These are phyloP conservation scores for Holothuria glaberrima DNA, from an alignment of 35 echinoderm and acorn worm genomes.

Conservation along the genomic window DNA sequence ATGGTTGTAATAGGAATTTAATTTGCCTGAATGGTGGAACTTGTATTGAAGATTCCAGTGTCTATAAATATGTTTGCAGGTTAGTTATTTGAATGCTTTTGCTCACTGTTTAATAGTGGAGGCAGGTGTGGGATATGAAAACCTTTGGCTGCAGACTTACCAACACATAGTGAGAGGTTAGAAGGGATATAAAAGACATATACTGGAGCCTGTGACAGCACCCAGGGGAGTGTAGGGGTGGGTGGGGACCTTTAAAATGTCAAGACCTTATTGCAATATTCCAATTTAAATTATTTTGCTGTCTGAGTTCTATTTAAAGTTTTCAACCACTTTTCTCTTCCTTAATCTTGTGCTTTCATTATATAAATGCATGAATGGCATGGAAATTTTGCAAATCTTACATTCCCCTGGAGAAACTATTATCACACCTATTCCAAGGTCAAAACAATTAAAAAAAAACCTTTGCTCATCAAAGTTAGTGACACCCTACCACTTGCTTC, in stretches of 20 bases:
- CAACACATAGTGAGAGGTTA: too few species aligned
- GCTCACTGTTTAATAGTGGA: too few species aligned
- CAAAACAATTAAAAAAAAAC: too few species aligned
- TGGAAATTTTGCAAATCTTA: background rate
- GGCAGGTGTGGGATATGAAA: background rate
- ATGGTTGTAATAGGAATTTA: slow-evolving; percentile 54
- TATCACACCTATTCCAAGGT: too few species aligned
- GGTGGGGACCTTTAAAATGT: background rate
- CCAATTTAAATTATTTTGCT: too few species aligned
- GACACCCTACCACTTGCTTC: too few species aligned
- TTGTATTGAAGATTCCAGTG: slow-evolving; percentile 43
- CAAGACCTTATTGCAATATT: background rate
- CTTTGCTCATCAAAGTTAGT: too few species aligned
- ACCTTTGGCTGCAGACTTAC: background rate
- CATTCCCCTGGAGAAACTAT: too few species aligned
- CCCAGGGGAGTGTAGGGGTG: background rate
- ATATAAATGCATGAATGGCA: background rate
- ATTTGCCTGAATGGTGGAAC: slow-evolving; percentile 48
- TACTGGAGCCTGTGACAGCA: too few species aligned
- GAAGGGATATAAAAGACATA: background rate
- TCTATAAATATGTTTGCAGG: slow-evolving; percentile 45
- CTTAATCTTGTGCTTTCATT: too few species aligned
- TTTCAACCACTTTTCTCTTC: too few species aligned
- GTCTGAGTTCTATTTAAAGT: too few species aligned
- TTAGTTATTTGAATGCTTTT: background rate